These are phyloP conservation scores for Aphidoletes aphidimyza DNA, from an alignment of 2,888 invertebrate species.

Conservation along the genomic window DNA sequence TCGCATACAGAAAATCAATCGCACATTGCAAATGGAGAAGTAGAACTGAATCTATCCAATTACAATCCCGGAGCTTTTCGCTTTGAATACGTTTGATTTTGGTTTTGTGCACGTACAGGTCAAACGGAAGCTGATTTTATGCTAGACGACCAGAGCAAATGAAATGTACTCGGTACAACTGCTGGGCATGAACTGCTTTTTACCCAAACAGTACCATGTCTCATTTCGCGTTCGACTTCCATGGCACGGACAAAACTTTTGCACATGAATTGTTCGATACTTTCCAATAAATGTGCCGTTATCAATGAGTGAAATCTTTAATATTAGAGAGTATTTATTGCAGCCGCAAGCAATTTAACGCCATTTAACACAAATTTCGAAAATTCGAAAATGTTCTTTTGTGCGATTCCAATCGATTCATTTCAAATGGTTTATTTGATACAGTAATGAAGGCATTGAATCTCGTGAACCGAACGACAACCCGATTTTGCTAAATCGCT, in stretches of 20 bases:
- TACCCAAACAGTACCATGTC: not conserved
- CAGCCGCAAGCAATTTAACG: not conserved
- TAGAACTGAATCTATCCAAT: not conserved
- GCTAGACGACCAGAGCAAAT: not conserved
- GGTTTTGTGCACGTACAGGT: not conserved
- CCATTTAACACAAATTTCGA: not conserved
- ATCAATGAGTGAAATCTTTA: not conserved
- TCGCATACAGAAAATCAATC: not conserved
- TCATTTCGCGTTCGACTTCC: too few relatives aligned
- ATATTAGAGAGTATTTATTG: not conserved
- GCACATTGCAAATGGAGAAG: not conserved
- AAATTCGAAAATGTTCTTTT: not conserved
- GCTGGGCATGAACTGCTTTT: not conserved
- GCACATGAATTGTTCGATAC: too few relatives aligned
- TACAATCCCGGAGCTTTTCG: not conserved
- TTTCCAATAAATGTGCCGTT: too few relatives aligned
- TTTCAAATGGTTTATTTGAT: too few relatives aligned
- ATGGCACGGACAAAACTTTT: too few relatives aligned
- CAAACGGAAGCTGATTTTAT: constrained; percentile 3
- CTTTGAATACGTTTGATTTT: not conserved
- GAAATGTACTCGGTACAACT: too few relatives aligned
- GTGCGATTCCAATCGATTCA: not conserved
- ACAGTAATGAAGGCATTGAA: too few relatives aligned
- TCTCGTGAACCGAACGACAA: too few relatives aligned
- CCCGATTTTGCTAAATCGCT: too few relatives aligned